A percentile compares a stretch with the other conserved stretches of the same genome.
Evolutionary conservation across 2,888 invertebrate genomes (phyloP).

Genomic region (Hermodice carunculata): DNA sequence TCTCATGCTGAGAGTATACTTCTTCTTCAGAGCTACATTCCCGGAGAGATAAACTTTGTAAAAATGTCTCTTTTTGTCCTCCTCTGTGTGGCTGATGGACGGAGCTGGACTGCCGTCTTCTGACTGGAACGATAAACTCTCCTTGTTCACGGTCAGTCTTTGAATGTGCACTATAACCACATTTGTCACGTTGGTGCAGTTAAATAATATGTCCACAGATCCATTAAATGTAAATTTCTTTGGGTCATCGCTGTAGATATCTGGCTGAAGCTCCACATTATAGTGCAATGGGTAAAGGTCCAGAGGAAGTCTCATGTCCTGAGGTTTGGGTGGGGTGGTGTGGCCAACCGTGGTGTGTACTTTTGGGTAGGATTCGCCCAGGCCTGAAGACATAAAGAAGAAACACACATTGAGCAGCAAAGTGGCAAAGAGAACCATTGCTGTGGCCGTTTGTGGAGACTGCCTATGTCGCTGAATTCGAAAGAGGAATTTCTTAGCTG

Average conservation of each 20-base stretch:
- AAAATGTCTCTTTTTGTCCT: slow-evolving; percentile 57
- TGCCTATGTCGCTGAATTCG: too few relatives aligned
- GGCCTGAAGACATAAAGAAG: too few relatives aligned
- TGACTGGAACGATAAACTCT: slow-evolving; percentile 69
- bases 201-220: slow-evolving; percentile 15
- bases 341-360: background rate
- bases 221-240: slow-evolving; percentile 17
- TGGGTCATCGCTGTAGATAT: slow-evolving; percentile 19
- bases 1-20: slow-evolving; percentile 1
- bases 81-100: slow-evolving; percentile 15
- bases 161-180: slow-evolving; percentile 83
- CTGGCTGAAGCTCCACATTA: slow-evolving; percentile 23
- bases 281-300: slow-evolving; percentile 26
- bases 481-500: too few relatives aligned
- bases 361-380: background rate
- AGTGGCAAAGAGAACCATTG: too few relatives aligned
- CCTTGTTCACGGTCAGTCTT: slow-evolving; percentile 77
- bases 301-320: slow-evolving; percentile 12
- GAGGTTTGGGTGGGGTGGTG: background rate
- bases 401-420: too few relatives aligned
- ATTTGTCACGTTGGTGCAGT: slow-evolving; percentile 75
- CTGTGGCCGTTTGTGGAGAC: too few relatives aligned
- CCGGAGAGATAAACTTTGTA: slow-evolving; percentile 71
- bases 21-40: background rate
- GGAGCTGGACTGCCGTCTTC: slow-evolving; percentile 30